These are phyloP conservation scores for Plutomurus gul DNA, from an alignment of 1,140 invertebrate genomes.

Conservation along the genomic window DNA sequence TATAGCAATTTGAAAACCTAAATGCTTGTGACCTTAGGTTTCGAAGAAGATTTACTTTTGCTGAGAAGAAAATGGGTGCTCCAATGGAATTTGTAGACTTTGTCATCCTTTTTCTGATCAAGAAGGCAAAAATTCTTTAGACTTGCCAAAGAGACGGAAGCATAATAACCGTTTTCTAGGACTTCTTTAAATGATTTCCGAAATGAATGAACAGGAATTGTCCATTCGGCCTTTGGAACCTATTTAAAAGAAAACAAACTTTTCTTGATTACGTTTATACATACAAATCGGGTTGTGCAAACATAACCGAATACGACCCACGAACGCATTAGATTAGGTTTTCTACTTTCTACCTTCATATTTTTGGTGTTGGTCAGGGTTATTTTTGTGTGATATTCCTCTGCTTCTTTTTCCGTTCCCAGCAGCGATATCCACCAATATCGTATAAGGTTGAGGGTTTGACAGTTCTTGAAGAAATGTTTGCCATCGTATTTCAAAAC, in stretches of 20 bases:
- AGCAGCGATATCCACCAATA: slow-evolving; percentile 46
- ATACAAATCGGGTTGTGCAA: too few relatives aligned
- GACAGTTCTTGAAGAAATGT: slow-evolving; percentile 39
- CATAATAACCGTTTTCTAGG: background rate
- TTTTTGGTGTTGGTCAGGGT: background rate
- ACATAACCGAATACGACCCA: too few relatives aligned
- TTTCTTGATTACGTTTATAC: background rate
- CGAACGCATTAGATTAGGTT: background rate
- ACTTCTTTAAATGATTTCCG: background rate
- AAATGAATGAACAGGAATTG: background rate
- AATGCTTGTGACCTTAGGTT: background rate
- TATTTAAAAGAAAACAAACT: background rate
- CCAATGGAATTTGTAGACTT: background rate
- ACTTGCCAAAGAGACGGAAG: background rate
- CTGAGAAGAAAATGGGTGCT: background rate
- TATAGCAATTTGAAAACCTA: too few relatives aligned
- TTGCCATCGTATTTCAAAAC: slow-evolving; percentile 42
- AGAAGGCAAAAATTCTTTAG: background rate
- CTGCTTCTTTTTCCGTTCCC: slow-evolving; percentile 18
- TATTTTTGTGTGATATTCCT: background rate
- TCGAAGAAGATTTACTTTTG: background rate
- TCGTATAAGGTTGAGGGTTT: slow-evolving; percentile 1
- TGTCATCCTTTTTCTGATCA: background rate
- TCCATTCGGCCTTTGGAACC: background rate
- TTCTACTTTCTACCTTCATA: background rate